Evolutionary conservation across 92 coral and sea anemone genomes (phyloP), one percentile per base, ranked within the genome.

Genomic region (Virgularia gustaviana): DNA sequence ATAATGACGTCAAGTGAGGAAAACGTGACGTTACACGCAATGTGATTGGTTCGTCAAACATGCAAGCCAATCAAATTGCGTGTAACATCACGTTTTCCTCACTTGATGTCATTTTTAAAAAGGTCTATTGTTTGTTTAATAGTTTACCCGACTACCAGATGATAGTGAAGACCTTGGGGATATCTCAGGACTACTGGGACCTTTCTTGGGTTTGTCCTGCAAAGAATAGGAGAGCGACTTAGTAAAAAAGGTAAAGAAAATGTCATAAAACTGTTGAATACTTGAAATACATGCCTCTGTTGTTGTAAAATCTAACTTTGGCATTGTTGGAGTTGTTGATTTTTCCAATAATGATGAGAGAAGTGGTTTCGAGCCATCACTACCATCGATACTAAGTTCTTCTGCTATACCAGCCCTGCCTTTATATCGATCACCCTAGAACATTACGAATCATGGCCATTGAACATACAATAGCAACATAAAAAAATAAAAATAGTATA

Each of bases 381-480:
- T 81, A 9, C 67, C 43, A 61, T 91, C 78, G 38, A 91, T 38
- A 43, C 78, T 80, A 16, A 91, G 63, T 29, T 91, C 97, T 19
- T 71, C 85, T 0, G 89, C 92, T 28, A 91, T 83, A 52, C 78
- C 78, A 34, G 88, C 90, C 24, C 97, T 79, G 1, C 97, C 97
- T 65, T 87, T 89, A 55, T 91, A 91, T 36, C 83, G 85, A 67
- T 91, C 97, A 77, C 96, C 90, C 97, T 91, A 58, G 0, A 80
- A 58, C 25, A 18, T 57, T 3, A 51, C 9, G 19, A 11, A 41
- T 32, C n/a, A n/a, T n/a, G n/a, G n/a, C n/a, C n/a, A n/a, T n/a
- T n/a, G n/a, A n/a, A n/a, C n/a, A n/a, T n/a, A n/a, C n/a, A n/a
- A n/a, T n/a, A n/a, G n/a, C n/a, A 8, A 30, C 0, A 32, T 29